Base-by-base conservation (phyloP, 2,888 invertebrate genomes). In the Arctia plantaginis region DNA sequence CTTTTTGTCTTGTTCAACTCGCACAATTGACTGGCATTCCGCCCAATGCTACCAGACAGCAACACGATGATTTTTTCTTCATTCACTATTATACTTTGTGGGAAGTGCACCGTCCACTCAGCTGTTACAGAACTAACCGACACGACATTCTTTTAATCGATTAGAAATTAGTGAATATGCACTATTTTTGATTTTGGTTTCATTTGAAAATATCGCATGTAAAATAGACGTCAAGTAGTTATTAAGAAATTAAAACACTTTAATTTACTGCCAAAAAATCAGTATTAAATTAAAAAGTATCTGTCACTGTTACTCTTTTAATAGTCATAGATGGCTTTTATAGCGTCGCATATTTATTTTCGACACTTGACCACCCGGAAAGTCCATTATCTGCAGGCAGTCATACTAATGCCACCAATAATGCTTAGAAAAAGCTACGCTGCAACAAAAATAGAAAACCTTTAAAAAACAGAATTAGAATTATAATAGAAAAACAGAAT, bases 1-100 rank as follows among this genome's bases (percentile, higher is more conserved):
- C 93, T 94, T 94, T 94, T 94, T 94, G 93, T 93, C 90, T 92
- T 84, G 86, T 81, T 79, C 82, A 84, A 79, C 82, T 83, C 86
- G 87, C 87, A 90, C 92, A 90, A 91, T 92, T 90, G 89, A 88
- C 88, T 87, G 87, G 88, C 90, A 93, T 93, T 91, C 92, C 91
- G 82, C 81, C 85, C 87, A 87, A 87, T 85, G 80, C 81, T 74
- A 79, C 74, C 66, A 78, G 81, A 87, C 86, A 83, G 87, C 85
- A 85, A 82, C 76, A 71, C 82, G 77, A 74, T 70, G 82, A 79
- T 85, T 85, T 85, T 83, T 72, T 77, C 71, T 83, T 79, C 85
- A 83, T 83, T 85, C 84, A 84, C 72, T 71, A 80, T 81, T 69
- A 79, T 80, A 81, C 81, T 87, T 86, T 87, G 85, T 86, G 86